Evolutionary conservation across 2,888 invertebrate genomes (phyloP).

Genomic region (Meiosimyza platycephala): DNA sequence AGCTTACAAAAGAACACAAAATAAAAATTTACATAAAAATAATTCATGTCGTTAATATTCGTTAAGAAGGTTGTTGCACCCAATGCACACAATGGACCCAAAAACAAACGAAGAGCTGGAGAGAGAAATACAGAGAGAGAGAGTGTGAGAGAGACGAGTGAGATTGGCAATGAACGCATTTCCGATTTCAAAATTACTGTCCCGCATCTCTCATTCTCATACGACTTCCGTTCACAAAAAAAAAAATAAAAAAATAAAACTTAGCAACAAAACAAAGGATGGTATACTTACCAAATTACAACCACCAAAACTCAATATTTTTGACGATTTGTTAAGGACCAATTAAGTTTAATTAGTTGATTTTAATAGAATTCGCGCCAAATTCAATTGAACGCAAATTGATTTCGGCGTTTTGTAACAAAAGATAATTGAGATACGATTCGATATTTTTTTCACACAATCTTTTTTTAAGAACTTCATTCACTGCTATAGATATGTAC

Average conservation of each 20-base stretch:
- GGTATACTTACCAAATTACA: constrained; percentile 1
- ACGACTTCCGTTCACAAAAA: constrained; percentile 2
- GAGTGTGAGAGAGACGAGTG: not conserved
- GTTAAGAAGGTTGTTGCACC: constrained; percentile 9
- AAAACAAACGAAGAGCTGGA: not conserved
- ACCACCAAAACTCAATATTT: too few relatives aligned
- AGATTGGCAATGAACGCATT: constrained; percentile 23
- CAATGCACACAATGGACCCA: constrained; percentile 5
- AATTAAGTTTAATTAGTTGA: not conserved
- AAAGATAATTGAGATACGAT: not conserved
- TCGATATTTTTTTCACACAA: not conserved
- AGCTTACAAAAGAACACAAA: not conserved
- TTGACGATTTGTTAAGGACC: too few relatives aligned
- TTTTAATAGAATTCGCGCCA: constrained; percentile 2
- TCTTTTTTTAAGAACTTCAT: too few relatives aligned
- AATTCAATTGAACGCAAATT: constrained; percentile 2
- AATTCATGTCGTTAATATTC: not conserved
- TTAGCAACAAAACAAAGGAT: not conserved
- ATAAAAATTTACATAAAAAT: constrained; percentile 13
- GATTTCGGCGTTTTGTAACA: too few relatives aligned
- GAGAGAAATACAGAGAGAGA: not conserved
- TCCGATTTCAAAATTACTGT: constrained; percentile 28
- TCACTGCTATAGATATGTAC: not conserved
- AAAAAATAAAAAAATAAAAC: not conserved
- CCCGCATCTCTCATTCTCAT: constrained; percentile 1